Base-by-base conservation (phyloP, 2,113 vertebrate genomes). In the Trochalopteron elliotii region DNA sequence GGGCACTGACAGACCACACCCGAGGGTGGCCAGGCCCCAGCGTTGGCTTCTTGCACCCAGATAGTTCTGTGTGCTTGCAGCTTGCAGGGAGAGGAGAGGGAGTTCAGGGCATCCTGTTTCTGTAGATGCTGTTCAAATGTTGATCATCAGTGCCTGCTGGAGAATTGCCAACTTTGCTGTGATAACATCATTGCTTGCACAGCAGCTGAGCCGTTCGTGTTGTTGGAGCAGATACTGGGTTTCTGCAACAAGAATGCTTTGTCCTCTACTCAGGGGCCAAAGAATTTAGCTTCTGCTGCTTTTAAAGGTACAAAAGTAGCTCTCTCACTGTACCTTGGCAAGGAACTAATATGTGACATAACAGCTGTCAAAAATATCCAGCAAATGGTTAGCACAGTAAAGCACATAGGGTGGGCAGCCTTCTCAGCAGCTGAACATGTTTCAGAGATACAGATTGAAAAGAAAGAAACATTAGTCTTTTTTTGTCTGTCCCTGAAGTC, bases 91-190 rank as follows among this genome's bases (percentile, higher is more conserved):
- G 40, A 17, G 18, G 6, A 67, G 52, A 68, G 53, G 15, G 40
- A 28, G 44, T n/a, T 71, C 9, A 3, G 69, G 53, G 31, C 24
- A 49, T 19, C 11, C 24, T 27, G 4, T 27, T 82, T 50, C 23
- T 78, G 23, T 27, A 39, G 52, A 13, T 27, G 35, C 57, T 90
- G 57, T 31, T 33, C 15, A 9, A 11, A 28, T 42, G n/a, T 16
- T 49, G 25, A 0, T 60, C 1, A 0, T 71, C 40, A 21, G 22
- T 40, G 27, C 1, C 0, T 16, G 12, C 49, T 3, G 9, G 53
- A 87, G 44, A 28, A 10, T 15, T 19, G 57, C 63, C 3, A 2
- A 9, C 25, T 39, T 40, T 24, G 31, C 45, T 69, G 20, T 53
- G 63, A 65, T 93, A 86, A 57, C 23, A 47, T 79, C 61, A 25